phyloP scores from a whole-genome alignment of 2,888 invertebrate species.

The Melikaiella ostensackeni region DNA sequence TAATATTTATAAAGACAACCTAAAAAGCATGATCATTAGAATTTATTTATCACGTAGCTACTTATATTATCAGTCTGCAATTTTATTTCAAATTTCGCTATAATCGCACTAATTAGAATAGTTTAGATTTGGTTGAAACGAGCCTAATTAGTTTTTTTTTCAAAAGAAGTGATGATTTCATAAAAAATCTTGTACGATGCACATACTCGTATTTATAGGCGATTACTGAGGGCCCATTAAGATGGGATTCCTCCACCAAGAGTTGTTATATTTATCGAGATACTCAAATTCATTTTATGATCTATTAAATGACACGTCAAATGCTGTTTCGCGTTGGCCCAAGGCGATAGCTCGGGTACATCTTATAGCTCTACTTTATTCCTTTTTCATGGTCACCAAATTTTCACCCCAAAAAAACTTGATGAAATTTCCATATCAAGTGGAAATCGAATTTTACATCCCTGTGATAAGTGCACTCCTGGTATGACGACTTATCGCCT shows the following conservation, averaged over 20 bases:
- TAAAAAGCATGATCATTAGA: too few relatives aligned
- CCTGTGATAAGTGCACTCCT: neutral
- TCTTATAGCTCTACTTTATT: neutral
- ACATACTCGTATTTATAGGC: conserved; percentile 38
- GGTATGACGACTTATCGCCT: too few relatives aligned
- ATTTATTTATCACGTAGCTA: too few relatives aligned
- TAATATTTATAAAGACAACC: too few relatives aligned
- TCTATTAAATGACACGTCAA: conserved; percentile 75
- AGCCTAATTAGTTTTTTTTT: neutral
- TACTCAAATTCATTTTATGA: conserved; percentile 75
- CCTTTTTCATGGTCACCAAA: conserved; percentile 1
- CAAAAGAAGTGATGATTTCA: neutral
- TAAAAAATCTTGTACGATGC: neutral
- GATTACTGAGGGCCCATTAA: conserved; percentile 61
- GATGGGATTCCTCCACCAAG: conserved; percentile 64
- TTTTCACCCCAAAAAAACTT: conserved; percentile 11
- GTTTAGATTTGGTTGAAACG: neutral
- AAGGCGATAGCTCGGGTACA: conserved; percentile 47
- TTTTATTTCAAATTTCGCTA: too few relatives aligned
- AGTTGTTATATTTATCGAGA: conserved; percentile 77
- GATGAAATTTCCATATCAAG: neutral
- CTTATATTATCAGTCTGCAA: too few relatives aligned
- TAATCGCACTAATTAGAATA: neutral
- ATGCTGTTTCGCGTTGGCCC: conserved; percentile 61
- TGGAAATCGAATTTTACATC: neutral